Evolutionary conservation across 1,140 invertebrate species (phyloP).

Genomic region (Popillia japonica): DNA sequence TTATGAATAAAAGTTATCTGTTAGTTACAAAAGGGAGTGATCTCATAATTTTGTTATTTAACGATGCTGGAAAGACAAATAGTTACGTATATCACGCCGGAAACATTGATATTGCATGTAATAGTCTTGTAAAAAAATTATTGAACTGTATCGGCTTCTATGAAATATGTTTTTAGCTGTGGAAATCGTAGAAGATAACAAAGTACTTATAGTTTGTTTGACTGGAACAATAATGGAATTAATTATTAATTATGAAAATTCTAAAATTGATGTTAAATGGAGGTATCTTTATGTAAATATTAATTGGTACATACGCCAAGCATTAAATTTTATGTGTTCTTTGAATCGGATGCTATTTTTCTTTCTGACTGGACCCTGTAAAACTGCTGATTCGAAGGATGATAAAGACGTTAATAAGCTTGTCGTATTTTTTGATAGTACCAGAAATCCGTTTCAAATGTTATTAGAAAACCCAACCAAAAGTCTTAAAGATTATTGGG

Average conservation of each 20-base stretch:
- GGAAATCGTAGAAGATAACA: constrained; percentile 43
- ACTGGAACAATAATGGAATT: constrained; percentile 49
- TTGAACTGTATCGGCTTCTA: not conserved
- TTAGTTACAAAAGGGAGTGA: constrained; percentile 47
- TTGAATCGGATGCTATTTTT: constrained; percentile 46
- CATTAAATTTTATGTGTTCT: constrained; percentile 48
- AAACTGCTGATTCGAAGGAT: constrained; percentile 44
- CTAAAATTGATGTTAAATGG: constrained; percentile 46
- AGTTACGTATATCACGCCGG: constrained; percentile 42
- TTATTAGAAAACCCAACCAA: constrained; percentile 47
- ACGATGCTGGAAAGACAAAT: constrained; percentile 45
- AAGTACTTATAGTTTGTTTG: constrained; percentile 49
- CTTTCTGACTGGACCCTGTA: constrained; percentile 45
- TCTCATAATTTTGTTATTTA: constrained; percentile 46
- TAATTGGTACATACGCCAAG: constrained; percentile 43
- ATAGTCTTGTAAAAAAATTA: not conserved
- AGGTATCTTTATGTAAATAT: constrained; percentile 45
- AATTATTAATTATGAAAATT: constrained; percentile 44
- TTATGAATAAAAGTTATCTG: constrained; percentile 43
- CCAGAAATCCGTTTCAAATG: constrained; percentile 46
- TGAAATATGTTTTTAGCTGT: constrained; percentile 47
- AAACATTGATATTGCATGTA: constrained; percentile 49
- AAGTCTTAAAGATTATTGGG: constrained; percentile 49
- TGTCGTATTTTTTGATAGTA: constrained; percentile 46
- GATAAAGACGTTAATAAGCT: constrained; percentile 45